Evolutionary conservation across 2,888 invertebrate genomes (phyloP), one percentile per base, ranked within the genome.

Genomic region (Spilosoma lubricipeda): DNA sequence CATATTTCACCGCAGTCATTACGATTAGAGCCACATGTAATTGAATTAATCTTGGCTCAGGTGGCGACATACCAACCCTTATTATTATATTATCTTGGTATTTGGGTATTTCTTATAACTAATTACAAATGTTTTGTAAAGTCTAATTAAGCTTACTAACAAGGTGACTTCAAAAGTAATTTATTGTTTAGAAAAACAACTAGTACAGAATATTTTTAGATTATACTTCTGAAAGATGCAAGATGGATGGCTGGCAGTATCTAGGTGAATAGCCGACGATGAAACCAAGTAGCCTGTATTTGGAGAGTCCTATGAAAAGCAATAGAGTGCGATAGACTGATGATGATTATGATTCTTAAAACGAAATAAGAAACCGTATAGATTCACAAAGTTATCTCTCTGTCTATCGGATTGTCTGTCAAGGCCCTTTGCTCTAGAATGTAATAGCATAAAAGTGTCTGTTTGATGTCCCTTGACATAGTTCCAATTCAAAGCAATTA

Each of bases 1-100:
- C 80, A 71, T 77, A 72, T 73, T 77, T 77, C 66, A 74, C 68
- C 27, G 52, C 36, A 69, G 23, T 69, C 33, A 75, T 75, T 69
- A 77, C 48, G 63, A 73, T 71, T 79, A 65, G 56, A 52, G 72
- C 27, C 59, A 45, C 56, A 36, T 71, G 36, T 67, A 77, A 80
- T 80, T 75, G 48, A 73, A 73, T 77, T 77, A 69, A n/a, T 68
- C 63, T 77, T 30, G 67, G 42, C 71, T 71, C 65, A 71, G 71
- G 52, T 70, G 73, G 42, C 23, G 27, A 48, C 45, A 33, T 42
- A 45, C 52, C 33, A 67, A 72, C 67, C 65, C 45, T 63, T 64
- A 64, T 64, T 68, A 67, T 67, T 39, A 63, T 67, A 52, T 71
- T 66, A 23, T 56, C 69, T 2, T 67, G 27, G 63, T 42, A 42